Evolutionary conservation across 2,888 invertebrate genomes (phyloP).

Genomic region (Azorinus chamasolen): DNA sequence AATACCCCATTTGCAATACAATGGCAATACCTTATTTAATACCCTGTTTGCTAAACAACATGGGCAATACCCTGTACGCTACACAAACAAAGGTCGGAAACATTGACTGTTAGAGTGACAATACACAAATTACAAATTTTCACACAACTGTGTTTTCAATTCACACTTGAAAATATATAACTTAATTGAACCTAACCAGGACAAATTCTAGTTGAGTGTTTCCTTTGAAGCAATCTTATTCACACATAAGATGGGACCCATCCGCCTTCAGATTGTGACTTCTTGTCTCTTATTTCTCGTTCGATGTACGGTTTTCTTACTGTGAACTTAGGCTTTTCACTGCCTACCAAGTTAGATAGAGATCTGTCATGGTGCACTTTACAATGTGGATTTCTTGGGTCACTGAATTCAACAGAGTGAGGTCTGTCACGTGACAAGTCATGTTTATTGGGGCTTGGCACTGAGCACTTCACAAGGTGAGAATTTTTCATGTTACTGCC

Average conservation of each 20-base stretch:
- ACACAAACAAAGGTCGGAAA: too few species aligned
- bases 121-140: conserved; percentile 20
- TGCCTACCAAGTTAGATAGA: conserved; percentile 52
- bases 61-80: too few species aligned
- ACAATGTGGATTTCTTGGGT: conserved; percentile 33
- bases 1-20: too few species aligned
- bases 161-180: conserved; percentile 1
- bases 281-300: conserved; percentile 53
- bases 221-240: neutral
- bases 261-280: conserved; percentile 47
- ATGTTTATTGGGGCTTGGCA: neutral
- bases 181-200: neutral
- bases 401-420: conserved; percentile 50
- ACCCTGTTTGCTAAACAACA: too few species aligned
- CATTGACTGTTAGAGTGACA: conserved; percentile 6
- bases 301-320: conserved; percentile 61
- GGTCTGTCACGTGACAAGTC: conserved; percentile 44
- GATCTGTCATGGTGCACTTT: conserved; percentile 44
- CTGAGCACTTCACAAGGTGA: conserved; percentile 6
- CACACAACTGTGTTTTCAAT: conserved; percentile 4
- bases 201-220: neutral
- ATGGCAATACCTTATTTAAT: too few species aligned
- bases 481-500: conserved; percentile 14
- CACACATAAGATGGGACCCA: conserved; percentile 65
- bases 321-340: conserved; percentile 62